Conservation (phyloP, 2,797 vertebrate genomes). For the Nothura maculosa region DNA sequence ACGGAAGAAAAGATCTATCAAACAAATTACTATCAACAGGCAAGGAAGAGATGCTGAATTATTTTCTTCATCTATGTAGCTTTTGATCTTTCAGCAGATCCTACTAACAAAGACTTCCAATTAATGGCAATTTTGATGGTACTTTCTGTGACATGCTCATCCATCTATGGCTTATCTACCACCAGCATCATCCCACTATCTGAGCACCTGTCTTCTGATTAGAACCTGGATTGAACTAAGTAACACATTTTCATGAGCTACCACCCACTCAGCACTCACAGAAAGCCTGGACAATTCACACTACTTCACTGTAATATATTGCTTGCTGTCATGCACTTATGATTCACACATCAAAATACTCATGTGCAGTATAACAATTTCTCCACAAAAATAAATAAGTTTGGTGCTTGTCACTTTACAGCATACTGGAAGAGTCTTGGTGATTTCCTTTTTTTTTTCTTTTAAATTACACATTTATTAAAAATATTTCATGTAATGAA, state of each 20-base stretch:
- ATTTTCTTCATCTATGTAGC: background rate
- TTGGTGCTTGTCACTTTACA: background rate
- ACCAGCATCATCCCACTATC: background rate
- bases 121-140: background rate
- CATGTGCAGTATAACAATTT: background rate
- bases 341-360: background rate
- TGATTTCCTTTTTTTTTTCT: background rate
- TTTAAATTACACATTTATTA: background rate
- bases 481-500: background rate
- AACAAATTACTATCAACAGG: background rate
- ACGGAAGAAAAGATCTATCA: background rate
- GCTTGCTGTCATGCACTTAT: background rate
- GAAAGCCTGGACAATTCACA: background rate
- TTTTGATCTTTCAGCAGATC: conserved; percentile 15
- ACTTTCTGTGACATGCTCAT: background rate
- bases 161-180: background rate
- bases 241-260: background rate
- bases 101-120: background rate
- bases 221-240: background rate
- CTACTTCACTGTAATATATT: background rate
- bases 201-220: background rate
- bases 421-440: background rate
- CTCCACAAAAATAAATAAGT: background rate
- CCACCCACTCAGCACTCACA: background rate
- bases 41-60: background rate